Evolutionary conservation across 1,140 invertebrate genomes (phyloP).

Genomic region (Agrypnia vestita): DNA sequence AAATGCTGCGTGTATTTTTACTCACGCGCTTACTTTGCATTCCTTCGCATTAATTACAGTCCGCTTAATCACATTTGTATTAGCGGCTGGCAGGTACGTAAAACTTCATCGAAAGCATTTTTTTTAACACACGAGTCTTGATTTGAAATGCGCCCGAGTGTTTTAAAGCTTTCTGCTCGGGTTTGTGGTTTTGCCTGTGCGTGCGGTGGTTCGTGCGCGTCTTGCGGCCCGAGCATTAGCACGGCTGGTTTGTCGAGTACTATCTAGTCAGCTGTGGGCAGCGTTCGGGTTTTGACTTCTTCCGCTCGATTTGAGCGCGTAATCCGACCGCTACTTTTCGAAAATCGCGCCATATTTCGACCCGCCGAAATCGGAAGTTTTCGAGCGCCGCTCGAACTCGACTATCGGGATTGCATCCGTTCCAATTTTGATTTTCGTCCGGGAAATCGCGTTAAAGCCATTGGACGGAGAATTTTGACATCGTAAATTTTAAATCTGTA

Average conservation of each 20-base stretch:
- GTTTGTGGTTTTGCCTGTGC: not conserved
- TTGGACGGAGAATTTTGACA: not conserved
- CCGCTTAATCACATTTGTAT: not conserved
- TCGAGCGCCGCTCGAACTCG: too few relatives aligned
- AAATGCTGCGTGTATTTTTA: not conserved
- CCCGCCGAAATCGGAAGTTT: slow-evolving; percentile 23
- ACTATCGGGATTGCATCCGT: slow-evolving; percentile 27
- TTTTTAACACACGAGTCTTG: not conserved
- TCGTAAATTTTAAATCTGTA: not conserved
- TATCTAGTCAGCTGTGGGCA: slow-evolving; percentile 44
- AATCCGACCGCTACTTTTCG: slow-evolving; percentile 18
- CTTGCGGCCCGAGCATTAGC: slow-evolving; percentile 16
- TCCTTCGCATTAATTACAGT: slow-evolving; percentile 3
- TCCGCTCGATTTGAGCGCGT: slow-evolving; percentile 28
- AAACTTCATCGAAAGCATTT: not conserved
- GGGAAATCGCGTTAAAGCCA: not conserved
- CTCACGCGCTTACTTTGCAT: not conserved
- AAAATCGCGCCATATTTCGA: slow-evolving; percentile 38
- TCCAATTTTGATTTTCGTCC: slow-evolving; percentile 16
- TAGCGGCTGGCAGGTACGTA: not conserved
- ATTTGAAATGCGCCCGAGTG: not conserved
- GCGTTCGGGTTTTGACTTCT: slow-evolving; percentile 42
- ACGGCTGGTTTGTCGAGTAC: slow-evolving; percentile 14
- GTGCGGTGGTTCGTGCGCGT: not conserved
- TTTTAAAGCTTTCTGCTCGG: not conserved